Evolutionary conservation across 2,797 vertebrate species (phyloP).

Genomic region (Gastrophryne carolinensis): DNA sequence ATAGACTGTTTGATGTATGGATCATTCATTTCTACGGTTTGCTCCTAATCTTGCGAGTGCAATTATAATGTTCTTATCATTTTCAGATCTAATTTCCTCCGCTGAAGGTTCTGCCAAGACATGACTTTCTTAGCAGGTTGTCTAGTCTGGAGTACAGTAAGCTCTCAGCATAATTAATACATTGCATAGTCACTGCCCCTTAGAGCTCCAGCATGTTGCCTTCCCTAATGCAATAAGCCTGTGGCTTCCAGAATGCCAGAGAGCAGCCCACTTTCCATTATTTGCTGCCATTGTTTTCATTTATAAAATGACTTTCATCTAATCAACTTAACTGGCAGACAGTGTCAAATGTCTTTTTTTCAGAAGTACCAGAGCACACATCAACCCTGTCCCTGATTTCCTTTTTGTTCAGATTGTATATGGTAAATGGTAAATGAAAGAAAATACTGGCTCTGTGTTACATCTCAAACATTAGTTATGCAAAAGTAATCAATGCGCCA

Average conservation of each 20-base stretch:
- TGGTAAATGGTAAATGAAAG: too few species aligned
- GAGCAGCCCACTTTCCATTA: constrained; percentile 34
- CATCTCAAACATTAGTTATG: too few species aligned
- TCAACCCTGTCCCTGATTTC: background rate
- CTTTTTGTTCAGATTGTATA: too few species aligned
- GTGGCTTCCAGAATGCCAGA: constrained; percentile 37
- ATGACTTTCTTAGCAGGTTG: constrained; percentile 35
- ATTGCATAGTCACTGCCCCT: constrained; percentile 41
- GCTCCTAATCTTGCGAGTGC: constrained; percentile 19
- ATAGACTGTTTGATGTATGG: constrained; percentile 24
- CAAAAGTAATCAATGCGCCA: too few species aligned
- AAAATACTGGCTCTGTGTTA: too few species aligned
- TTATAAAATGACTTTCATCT: constrained; percentile 37
- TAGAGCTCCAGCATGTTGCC: constrained; percentile 30
- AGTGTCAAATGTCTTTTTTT: constrained; percentile 29
- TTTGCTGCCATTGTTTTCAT: constrained; percentile 32
- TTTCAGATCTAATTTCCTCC: constrained; percentile 45
- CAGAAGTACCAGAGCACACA: background rate
- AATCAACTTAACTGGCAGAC: constrained; percentile 34
- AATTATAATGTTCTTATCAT: constrained; percentile 40
- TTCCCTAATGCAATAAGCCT: constrained; percentile 31
- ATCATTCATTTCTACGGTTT: constrained; percentile 33
- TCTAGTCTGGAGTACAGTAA: constrained; percentile 16
- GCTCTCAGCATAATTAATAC: constrained; percentile 42
- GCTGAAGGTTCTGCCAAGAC: constrained; percentile 26